Conservation (phyloP, 2,113 vertebrate species). For the Oriolus oriolus region DNA sequence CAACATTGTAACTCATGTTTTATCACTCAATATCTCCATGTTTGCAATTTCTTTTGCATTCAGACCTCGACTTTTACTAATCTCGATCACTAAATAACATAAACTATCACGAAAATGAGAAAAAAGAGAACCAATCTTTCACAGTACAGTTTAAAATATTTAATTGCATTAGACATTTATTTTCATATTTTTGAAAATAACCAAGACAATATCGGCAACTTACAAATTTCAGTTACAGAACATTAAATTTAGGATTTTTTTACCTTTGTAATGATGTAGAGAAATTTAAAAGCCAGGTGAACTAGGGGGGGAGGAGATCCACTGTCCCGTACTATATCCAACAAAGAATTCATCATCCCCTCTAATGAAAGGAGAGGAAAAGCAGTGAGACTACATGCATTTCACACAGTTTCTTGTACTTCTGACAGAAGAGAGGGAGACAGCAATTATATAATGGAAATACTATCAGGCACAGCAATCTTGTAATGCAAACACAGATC, state of each 20-base stretch:
- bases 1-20: neutral
- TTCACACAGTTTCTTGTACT: neutral
- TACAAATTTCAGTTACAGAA: neutral
- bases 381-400: neutral
- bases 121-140: neutral
- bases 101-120: neutral
- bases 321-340: slow-evolving; percentile 77
- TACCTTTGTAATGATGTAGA: slow-evolving; percentile 95
- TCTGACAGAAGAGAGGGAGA: neutral
- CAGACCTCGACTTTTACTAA: neutral
- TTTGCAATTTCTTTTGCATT: neutral
- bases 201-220: neutral
- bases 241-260: neutral
- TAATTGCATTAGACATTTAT: neutral
- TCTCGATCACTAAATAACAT: neutral
- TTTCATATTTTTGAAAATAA: neutral
- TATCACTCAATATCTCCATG: neutral
- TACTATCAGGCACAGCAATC: neutral
- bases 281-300: slow-evolving; percentile 89
- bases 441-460: neutral
- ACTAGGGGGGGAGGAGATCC: slow-evolving; percentile 76
- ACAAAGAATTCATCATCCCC: slow-evolving; percentile 86
- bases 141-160: neutral
- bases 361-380: slow-evolving; percentile 66
- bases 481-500: neutral